These are phyloP conservation scores for Petrophora chlorosata DNA, from an alignment of 2,888 invertebrate genomes.

Conservation along the genomic window DNA sequence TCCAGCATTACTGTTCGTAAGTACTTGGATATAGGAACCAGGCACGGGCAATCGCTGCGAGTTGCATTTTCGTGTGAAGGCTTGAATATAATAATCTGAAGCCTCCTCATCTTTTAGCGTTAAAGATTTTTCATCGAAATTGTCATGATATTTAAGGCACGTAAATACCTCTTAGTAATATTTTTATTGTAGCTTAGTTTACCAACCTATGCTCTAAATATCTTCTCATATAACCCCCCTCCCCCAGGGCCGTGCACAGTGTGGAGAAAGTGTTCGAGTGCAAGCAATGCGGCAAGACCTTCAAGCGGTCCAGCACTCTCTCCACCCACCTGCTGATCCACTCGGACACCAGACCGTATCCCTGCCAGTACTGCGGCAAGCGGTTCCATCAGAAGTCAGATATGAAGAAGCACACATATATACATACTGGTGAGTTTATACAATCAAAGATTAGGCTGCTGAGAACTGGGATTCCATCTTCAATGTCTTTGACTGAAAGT, in stretches of 20 bases:
- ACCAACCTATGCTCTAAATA: too few relatives aligned
- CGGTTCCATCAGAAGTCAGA: constrained; percentile 99
- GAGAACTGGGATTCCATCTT: too few relatives aligned
- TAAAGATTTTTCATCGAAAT: too few relatives aligned
- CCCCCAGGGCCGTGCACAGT: constrained; percentile 92
- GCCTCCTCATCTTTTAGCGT: too few relatives aligned
- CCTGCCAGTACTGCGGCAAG: constrained; percentile 99
- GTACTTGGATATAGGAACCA: too few relatives aligned
- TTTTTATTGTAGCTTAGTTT: not conserved
- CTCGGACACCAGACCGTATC: constrained; percentile 98
- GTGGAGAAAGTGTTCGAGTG: constrained; percentile 97
- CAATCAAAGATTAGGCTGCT: not conserved
- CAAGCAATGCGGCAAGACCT: constrained; percentile 98
- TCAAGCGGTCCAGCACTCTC: constrained; percentile 97
- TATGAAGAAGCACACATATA: constrained; percentile 99
- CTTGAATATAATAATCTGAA: too few relatives aligned
- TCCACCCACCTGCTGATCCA: constrained; percentile 99
- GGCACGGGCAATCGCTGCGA: too few relatives aligned
- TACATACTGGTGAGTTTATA: constrained; percentile 90
- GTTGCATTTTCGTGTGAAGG: too few relatives aligned
- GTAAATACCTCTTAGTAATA: not conserved
- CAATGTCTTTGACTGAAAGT: too few relatives aligned
- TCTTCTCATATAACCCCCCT: constrained; percentile 25
- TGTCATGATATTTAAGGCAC: too few relatives aligned
- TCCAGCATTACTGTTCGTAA: too few relatives aligned